Evolutionary conservation across 2,113 vertebrate species (phyloP).

Genomic region (Xenotilapia flavipinnis): DNA sequence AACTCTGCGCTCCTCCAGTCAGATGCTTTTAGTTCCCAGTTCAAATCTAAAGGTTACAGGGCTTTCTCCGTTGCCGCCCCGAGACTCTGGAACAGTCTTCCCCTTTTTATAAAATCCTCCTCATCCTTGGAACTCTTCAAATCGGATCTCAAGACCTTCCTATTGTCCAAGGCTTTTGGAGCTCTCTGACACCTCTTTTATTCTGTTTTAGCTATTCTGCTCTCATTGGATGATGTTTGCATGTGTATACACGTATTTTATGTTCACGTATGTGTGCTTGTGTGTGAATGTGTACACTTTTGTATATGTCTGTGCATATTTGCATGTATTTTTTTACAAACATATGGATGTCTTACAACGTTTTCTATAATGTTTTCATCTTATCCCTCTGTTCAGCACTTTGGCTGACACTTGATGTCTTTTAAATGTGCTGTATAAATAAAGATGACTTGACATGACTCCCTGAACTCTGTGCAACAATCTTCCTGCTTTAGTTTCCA

Average conservation of each 20-base stretch:
- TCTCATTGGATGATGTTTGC: background rate
- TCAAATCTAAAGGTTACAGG: background rate
- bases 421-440: background rate
- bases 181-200: background rate
- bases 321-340: background rate
- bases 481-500: background rate
- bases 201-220: background rate
- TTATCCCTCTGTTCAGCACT: background rate
- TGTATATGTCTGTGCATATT: background rate
- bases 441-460: background rate
- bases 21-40: background rate
- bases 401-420: background rate
- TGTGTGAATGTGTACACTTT: background rate
- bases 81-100: background rate
- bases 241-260: background rate
- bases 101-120: fast-evolving
- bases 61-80: background rate
- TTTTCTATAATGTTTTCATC: background rate
- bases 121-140: background rate
- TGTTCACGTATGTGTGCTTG: background rate
- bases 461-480: background rate
- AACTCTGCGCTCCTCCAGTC: background rate
- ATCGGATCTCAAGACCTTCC: background rate
- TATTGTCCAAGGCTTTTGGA: background rate
- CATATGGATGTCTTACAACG: background rate